phyloP scores from a whole-genome alignment of 2,888 invertebrate species.

The Aromia moschata region DNA sequence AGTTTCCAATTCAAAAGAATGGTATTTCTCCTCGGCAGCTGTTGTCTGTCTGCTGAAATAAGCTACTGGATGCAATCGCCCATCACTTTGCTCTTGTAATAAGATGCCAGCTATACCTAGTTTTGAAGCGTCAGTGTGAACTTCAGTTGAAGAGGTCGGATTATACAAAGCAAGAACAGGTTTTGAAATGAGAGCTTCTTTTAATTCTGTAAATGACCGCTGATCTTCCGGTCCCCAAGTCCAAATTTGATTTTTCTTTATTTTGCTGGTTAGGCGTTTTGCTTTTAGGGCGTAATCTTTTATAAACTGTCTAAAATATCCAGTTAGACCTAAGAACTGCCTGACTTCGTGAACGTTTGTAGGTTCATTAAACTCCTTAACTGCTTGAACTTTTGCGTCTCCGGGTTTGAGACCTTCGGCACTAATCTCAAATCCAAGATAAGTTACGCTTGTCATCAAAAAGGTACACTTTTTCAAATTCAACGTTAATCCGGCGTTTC shows the following conservation, averaged over 20 bases:
- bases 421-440: constrained; percentile 6
- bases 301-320: constrained; percentile 44
- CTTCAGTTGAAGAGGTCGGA: constrained; percentile 40
- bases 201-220: constrained; percentile 1
- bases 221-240: not conserved
- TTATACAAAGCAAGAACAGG: constrained; percentile 40
- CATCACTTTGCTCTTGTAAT: constrained; percentile 41
- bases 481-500: too few species aligned
- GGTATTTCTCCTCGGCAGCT: constrained; percentile 50
- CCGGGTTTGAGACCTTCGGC: not conserved
- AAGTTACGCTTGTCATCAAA: constrained; percentile 1
- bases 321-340: constrained; percentile 40
- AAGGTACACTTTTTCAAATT: constrained; percentile 7
- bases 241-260: constrained; percentile 24
- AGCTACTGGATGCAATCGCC: constrained; percentile 43
- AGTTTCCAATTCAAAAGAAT: constrained; percentile 54
- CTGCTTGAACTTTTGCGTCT: constrained; percentile 21
- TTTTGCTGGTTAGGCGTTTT: constrained; percentile 36
- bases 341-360: constrained; percentile 33
- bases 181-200: constrained; percentile 11
- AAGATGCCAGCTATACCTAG: constrained; percentile 46
- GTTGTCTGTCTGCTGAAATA: constrained; percentile 53
- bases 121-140: constrained; percentile 47
- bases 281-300: constrained; percentile 37
- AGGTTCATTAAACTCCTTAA: constrained; percentile 47